phyloP scores from a whole-genome alignment of 92 coral and sea anemone genomes.

The Porites lobata region DNA sequence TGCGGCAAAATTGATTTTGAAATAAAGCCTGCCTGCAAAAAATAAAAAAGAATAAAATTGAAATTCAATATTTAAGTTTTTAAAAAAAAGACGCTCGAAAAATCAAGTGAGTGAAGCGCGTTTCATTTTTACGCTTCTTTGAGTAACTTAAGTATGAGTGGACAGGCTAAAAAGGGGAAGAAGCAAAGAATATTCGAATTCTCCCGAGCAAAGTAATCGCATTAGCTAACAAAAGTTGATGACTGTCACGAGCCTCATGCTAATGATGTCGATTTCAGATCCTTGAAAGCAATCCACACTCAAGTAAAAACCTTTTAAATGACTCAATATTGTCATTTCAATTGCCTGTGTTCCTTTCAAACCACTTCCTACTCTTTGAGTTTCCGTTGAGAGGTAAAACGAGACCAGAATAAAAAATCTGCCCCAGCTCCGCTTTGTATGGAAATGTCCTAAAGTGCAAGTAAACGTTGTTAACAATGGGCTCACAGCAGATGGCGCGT shows the following conservation, averaged over 20 bases:
- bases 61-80: neutral
- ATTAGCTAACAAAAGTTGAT: conserved; percentile 78
- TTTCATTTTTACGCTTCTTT: conserved; percentile 1
- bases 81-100: neutral
- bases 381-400: conserved; percentile 95
- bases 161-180: conserved; percentile 30
- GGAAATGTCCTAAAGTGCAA: conserved; percentile 94
- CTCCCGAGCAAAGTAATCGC: conserved; percentile 72
- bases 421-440: conserved; percentile 83
- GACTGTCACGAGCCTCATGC: conserved; percentile 82
- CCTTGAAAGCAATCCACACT: conserved; percentile 94
- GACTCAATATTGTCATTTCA: conserved; percentile 89
- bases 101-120: conserved; percentile 22
- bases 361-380: conserved; percentile 80
- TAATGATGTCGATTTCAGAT: conserved; percentile 83
- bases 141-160: conserved; percentile 17
- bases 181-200: conserved; percentile 60
- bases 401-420: conserved; percentile 86
- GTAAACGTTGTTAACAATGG: conserved; percentile 86
- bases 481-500: conserved; percentile 96
- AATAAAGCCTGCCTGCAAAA: conserved; percentile 11
- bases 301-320: conserved; percentile 86
- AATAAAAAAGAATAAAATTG: conserved; percentile 30
- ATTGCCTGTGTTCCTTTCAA: conserved; percentile 78
- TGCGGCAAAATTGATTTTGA: conserved; percentile 41